Base-by-base conservation (phyloP, 35 echinoderm and acorn worm genomes). In the Lytechinus variegatus region DNA sequence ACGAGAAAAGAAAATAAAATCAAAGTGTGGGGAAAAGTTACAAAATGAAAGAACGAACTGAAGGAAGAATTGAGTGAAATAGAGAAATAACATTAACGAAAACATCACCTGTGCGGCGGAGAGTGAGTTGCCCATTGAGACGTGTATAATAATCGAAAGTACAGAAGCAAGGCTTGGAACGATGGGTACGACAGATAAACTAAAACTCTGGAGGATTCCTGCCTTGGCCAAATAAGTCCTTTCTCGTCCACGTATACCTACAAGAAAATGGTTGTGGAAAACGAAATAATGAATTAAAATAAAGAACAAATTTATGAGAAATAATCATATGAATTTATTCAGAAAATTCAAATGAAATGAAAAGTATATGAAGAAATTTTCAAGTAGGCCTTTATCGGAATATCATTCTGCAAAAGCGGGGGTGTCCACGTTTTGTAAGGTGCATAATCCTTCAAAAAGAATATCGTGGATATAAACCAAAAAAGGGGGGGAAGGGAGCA, bases 131-230 rank as follows among this genome's bases (percentile, higher is more conserved):
- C 93, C 95, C 53, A 96, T 28, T 19, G 61, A 55, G 7, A 97
- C 51, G 88, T 95, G 94, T 14, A 99, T 95, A 28, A 97, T 91
- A 51, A 99, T 98, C 89, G 97, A 95, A 29, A 96, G 52, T 1
- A 99, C 98, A 14, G 98, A 98, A 54, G 98, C 98, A 60, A 99
- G 95, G 33, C 97, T 99, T 55, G 98, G 97, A 10, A 95, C 96
- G 52, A 99, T 95, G 6, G 98, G 97, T 27, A 95, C 94, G 6
- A 99, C 89, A n/a, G 97, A 91, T 19, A 98, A 86, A 54, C 89
- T 97, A 52, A 98, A 95, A 96, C 98, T 99, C 91, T 97, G 96
- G 87, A 98, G 91, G 87, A 97, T 97, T 6, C 97, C 97, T 33
- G 98, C 96, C 44, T 97, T 97, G 94, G 96, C 97, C 61, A 99